Evolutionary conservation across 1,140 invertebrate species (phyloP).

Genomic region (Tetragnatha versicolor): DNA sequence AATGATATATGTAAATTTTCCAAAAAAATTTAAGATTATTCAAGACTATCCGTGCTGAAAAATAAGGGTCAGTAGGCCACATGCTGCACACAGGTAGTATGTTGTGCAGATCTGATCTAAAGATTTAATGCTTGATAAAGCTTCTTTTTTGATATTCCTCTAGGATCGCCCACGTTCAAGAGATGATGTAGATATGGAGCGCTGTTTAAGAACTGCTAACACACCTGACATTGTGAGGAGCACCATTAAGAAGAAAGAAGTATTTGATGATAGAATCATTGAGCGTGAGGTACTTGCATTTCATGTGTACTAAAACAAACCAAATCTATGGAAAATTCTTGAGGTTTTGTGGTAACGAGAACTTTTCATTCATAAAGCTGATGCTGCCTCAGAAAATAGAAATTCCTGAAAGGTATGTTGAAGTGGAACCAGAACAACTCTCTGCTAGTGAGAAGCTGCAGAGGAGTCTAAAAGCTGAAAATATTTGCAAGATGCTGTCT

Average conservation of each 20-base stretch:
- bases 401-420: constrained; percentile 90
- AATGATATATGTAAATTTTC: no score
- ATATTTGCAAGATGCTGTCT: constrained; percentile 88
- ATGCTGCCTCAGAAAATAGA: constrained; percentile 87
- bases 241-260: constrained; percentile 72
- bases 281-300: constrained; percentile 68
- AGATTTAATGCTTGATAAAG: no score
- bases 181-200: constrained; percentile 86
- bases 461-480: constrained; percentile 84
- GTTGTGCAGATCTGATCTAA: no score
- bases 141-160: background rate
- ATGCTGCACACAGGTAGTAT: no score
- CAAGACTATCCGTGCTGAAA: no score
- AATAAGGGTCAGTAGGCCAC: no score
- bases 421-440: constrained; percentile 74
- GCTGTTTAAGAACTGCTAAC: constrained; percentile 72
- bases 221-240: constrained; percentile 86
- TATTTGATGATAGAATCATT: constrained; percentile 79
- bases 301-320: no score
- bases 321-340: no score
- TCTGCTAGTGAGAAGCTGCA: constrained; percentile 82
- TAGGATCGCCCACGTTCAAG: constrained; percentile 68
- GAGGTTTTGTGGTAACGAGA: no score
- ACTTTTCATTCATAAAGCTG: constrained; percentile 72
- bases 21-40: no score